phyloP scores from a whole-genome alignment of 30 jellyfish, hydroid and myxozoan species.

The Catostylus mosaicus region DNA sequence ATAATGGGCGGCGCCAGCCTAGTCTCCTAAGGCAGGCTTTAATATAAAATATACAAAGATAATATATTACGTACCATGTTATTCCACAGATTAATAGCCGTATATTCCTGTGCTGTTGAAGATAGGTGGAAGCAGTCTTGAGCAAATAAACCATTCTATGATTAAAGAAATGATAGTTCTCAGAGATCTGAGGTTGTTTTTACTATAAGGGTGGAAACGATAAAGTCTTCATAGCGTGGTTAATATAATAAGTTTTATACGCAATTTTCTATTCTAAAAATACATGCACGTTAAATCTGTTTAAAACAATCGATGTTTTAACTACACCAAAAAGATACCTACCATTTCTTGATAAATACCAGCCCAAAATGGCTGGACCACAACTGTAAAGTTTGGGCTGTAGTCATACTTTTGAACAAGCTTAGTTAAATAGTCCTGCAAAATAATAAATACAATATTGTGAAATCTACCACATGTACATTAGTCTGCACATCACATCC shows the following conservation, averaged over 20 bases:
- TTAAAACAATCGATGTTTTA: too few species aligned
- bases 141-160: slow-evolving; percentile 47
- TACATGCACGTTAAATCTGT: too few species aligned
- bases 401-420: slow-evolving; percentile 29
- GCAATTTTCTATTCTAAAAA: too few species aligned
- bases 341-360: slow-evolving; percentile 18
- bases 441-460: neutral
- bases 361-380: slow-evolving; percentile 66
- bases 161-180: neutral
- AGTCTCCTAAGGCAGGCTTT: too few species aligned
- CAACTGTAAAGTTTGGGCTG: slow-evolving; percentile 55
- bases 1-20: too few species aligned
- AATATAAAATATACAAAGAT: too few species aligned
- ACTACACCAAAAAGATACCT: neutral
- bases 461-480: too few species aligned
- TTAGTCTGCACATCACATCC: too few species aligned
- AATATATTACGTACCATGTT: slow-evolving; percentile 40
- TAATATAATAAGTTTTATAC: too few species aligned
- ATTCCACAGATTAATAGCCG: slow-evolving; percentile 66
- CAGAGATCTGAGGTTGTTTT: too few species aligned
- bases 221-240: too few species aligned
- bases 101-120: slow-evolving; percentile 35
- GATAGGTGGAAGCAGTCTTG: slow-evolving; percentile 71
- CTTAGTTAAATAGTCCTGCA: slow-evolving; percentile 22
- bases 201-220: too few species aligned